Percentiles rank a stretch among this genome's conserved stretches.
These are phyloP conservation scores for Aporophyla lueneburgensis DNA, from an alignment of 2,888 invertebrate genomes.

Conservation along the genomic window DNA sequence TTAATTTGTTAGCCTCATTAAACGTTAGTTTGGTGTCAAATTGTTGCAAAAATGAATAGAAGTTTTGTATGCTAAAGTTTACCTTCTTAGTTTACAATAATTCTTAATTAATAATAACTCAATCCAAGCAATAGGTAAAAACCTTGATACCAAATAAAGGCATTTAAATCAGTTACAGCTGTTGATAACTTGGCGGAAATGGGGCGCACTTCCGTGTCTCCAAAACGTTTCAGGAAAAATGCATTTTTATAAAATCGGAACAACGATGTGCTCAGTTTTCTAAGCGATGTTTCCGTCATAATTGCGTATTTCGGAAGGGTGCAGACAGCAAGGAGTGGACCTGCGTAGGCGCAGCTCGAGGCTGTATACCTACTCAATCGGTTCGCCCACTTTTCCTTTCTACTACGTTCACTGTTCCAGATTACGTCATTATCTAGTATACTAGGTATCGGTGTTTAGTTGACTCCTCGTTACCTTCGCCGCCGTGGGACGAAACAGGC, in stretches of 20 bases:
- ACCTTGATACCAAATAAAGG: neutral
- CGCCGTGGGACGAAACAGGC: constrained; percentile 44
- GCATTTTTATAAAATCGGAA: neutral
- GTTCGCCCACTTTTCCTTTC: constrained; percentile 90
- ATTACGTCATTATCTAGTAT: constrained; percentile 86
- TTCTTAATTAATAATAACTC: constrained; percentile 4
- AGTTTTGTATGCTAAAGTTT: constrained; percentile 12
- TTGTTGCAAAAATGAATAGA: constrained; percentile 26
- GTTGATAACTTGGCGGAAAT: constrained; percentile 13
- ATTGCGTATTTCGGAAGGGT: constrained; percentile 72
- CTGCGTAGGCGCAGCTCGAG: constrained; percentile 86
- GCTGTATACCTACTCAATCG: constrained; percentile 78
- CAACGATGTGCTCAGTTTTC: constrained; percentile 18
- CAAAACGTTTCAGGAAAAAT: neutral
- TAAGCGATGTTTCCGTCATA: constrained; percentile 32
- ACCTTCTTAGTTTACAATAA: neutral
- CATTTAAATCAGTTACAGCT: neutral
- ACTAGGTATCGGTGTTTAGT: constrained; percentile 66
- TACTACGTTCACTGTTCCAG: constrained; percentile 86
- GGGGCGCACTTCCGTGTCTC: neutral
- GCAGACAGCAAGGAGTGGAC: constrained; percentile 73
- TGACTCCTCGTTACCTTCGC: constrained; percentile 65
- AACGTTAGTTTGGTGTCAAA: constrained; percentile 39
- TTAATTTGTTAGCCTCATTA: constrained; percentile 55
- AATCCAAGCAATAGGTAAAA: neutral